phyloP scores from a whole-genome alignment of 2,888 invertebrate species.

The Xanthia icteritia region DNA sequence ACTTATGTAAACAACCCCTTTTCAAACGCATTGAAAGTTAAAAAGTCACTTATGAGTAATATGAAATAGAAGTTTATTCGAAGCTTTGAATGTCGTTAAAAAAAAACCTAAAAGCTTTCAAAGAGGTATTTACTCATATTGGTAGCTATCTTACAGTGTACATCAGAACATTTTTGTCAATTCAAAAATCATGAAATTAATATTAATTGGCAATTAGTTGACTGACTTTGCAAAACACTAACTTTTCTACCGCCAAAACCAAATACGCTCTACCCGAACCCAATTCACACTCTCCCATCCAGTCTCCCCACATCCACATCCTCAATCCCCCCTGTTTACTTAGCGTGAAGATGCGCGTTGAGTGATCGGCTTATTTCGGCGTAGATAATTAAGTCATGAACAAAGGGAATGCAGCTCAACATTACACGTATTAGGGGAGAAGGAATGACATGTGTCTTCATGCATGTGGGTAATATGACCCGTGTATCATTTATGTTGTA shows the following conservation, averaged over 20 bases:
- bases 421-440: conserved; percentile 61
- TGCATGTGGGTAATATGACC: conserved; percentile 35
- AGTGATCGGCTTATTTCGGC: conserved; percentile 89
- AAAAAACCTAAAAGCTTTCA: too few species aligned
- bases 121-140: too few species aligned
- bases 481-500: conserved; percentile 25
- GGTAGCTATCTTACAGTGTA: too few species aligned
- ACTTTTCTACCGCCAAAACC: neutral
- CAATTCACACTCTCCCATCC: conserved; percentile 59
- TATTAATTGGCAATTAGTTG: too few species aligned
- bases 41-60: too few species aligned
- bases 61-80: too few species aligned
- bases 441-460: conserved; percentile 53
- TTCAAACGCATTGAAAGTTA: too few species aligned
- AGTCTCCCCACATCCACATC: conserved; percentile 58
- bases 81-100: too few species aligned
- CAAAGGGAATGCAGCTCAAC: conserved; percentile 75
- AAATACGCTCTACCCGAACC: neutral
- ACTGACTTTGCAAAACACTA: too few species aligned
- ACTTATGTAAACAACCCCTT: too few species aligned
- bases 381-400: conserved; percentile 84
- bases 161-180: too few species aligned
- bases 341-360: conserved; percentile 85
- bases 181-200: too few species aligned
- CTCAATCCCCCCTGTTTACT: conserved; percentile 80